phyloP scores from a whole-genome alignment of 2,888 invertebrate species.

The Smittia aterrima region DNA sequence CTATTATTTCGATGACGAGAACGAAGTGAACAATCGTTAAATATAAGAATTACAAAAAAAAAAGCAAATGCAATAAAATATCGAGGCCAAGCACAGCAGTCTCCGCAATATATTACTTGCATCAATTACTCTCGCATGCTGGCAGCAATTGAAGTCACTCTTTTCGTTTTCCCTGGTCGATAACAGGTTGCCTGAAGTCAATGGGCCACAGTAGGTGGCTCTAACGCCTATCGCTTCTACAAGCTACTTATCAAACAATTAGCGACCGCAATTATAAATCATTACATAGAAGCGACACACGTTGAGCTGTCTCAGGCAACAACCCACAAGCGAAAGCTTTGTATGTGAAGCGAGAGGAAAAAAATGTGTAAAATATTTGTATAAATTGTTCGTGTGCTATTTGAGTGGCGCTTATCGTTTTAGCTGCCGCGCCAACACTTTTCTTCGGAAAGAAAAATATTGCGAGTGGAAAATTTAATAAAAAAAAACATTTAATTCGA shows the following conservation, averaged over 20 bases:
- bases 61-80: too few species aligned
- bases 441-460: not conserved
- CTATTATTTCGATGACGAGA: slow-evolving; percentile 6
- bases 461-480: not conserved
- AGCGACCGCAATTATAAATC: not conserved
- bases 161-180: not conserved
- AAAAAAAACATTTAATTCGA: not conserved
- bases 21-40: not conserved
- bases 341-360: not conserved
- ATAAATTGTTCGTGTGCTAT: slow-evolving; percentile 12
- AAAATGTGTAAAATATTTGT: slow-evolving; percentile 18
- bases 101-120: not conserved
- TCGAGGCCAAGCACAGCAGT: not conserved
- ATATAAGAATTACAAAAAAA: not conserved
- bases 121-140: slow-evolving; percentile 3
- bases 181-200: not conserved
- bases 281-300: not conserved
- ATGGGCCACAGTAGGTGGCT: slow-evolving; percentile 38
- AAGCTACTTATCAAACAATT: not conserved
- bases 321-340: not conserved
- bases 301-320: not conserved
- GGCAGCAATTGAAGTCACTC: not conserved
- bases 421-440: not conserved
- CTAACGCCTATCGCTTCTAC: not conserved
- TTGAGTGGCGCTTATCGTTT: not conserved